These are phyloP conservation scores for Oreochromis spilurus DNA, from an alignment of 2,113 vertebrate species.

Conservation along the genomic window DNA sequence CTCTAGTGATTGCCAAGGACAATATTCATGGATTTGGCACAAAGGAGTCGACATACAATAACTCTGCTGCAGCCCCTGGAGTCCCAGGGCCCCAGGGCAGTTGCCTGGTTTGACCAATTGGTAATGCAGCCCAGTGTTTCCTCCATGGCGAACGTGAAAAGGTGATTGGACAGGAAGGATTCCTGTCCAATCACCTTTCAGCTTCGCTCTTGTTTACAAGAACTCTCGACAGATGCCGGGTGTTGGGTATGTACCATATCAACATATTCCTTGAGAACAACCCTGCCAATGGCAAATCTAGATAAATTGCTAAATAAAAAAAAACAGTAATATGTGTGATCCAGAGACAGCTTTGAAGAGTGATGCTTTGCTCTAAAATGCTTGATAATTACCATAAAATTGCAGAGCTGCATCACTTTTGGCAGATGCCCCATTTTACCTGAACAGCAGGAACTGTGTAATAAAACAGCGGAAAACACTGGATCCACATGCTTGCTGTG, in stretches of 20 bases:
- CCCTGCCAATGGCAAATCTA: neutral
- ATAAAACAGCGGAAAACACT: neutral
- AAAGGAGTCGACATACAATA: neutral
- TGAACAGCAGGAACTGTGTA: neutral
- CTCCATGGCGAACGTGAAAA: neutral
- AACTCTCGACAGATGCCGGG: neutral
- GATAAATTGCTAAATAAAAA: neutral
- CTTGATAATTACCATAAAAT: neutral
- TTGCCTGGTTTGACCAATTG: neutral
- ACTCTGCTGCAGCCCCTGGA: neutral
- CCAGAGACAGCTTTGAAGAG: neutral
- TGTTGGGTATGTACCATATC: neutral
- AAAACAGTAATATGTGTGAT: neutral
- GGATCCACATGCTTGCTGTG: too few species aligned
- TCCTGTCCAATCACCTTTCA: neutral
- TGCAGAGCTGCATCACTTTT: neutral
- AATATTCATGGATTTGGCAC: neutral
- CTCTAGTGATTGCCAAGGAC: neutral
- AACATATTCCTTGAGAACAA: neutral
- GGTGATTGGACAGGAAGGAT: neutral
- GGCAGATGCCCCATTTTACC: neutral
- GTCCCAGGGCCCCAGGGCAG: neutral
- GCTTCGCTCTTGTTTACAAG: neutral
- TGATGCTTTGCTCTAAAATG: neutral
- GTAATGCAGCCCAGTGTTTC: neutral